A percentile compares a stretch with the other conserved stretches of the same genome.
These are phyloP conservation scores for Drosophila testacea DNA, from an alignment of 2,888 invertebrate species.

Conservation along the genomic window DNA sequence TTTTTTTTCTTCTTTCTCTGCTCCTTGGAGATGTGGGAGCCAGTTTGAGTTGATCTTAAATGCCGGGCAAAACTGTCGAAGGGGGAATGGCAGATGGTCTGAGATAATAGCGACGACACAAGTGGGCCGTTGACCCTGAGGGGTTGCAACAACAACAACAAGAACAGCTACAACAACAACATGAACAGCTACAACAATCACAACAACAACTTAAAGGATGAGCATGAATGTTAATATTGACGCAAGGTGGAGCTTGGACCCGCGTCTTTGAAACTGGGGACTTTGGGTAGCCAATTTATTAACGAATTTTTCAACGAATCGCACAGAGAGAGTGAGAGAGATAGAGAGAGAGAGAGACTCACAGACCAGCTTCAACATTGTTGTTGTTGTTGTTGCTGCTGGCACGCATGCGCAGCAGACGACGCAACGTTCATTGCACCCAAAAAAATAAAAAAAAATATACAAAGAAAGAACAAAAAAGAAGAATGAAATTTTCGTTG, in stretches of 20 bases:
- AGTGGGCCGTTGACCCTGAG: conserved; percentile 75
- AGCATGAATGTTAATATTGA: conserved; percentile 77
- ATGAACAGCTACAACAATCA: conserved; percentile 25
- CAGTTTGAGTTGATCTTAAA: conserved; percentile 22
- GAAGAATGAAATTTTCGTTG: conserved; percentile 77
- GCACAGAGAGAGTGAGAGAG: conserved; percentile 30
- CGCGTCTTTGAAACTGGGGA: conserved; percentile 13
- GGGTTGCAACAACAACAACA: conserved; percentile 49
- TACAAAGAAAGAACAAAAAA: conserved; percentile 55
- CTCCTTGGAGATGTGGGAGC: conserved; percentile 46
- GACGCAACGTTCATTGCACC: conserved; percentile 77
- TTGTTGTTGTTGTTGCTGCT: conserved; percentile 35
- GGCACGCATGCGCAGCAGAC: conserved; percentile 78
- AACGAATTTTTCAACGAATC: conserved; percentile 69
- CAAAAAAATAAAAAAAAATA: conserved; percentile 56
- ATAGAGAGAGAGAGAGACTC: conserved; percentile 40
- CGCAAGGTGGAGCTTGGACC: conserved; percentile 67
- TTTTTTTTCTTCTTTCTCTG: neutral
- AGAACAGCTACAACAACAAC: conserved; percentile 17
- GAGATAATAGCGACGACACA: conserved; percentile 67
- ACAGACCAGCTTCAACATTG: conserved; percentile 38
- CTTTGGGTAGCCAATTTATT: conserved; percentile 72
- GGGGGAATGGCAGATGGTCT: conserved; percentile 64
- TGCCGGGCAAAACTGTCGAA: neutral
- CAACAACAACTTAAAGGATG: conserved; percentile 57